Base-by-base conservation (phyloP, 2,888 invertebrate species). In the Horisme vitalbata region DNA sequence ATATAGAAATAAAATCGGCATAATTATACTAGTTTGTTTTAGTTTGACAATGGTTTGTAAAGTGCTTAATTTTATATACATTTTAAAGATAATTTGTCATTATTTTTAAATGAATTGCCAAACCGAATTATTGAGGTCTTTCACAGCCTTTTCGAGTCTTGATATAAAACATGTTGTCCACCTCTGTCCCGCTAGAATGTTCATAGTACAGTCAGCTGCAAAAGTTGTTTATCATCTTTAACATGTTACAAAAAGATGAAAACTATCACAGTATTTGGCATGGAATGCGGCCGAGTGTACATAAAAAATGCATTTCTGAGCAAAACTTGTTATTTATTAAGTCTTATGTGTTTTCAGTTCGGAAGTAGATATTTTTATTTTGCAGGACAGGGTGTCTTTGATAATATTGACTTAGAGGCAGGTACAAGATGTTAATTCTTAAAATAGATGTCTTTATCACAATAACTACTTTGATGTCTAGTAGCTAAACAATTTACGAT, bases 141-240 rank as follows among this genome's bases (percentile, higher is more conserved):
- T 87, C 88, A 88, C 88, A 88, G 88, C 88, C 88, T 82, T 83
- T 65, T 71, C 62, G 79, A 82, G 84, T 87, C 84, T 86, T 82
- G 81, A 75, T 83, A 75, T 81, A 66, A 68, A 59, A 71, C 67
- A 67, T 69, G 61, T 47, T 65, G 62, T 57, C 51, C 20, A 58
- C 66, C 77, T 72, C 83, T 80, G 81, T 65, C 79, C 75, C 63
- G 64, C 60, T 24, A 21, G 27, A 15, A 32, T 32, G 33, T 38
- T 31, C 11, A 27, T 9, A 30, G 41, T 46, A 51, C 49, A 47
- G 28, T 47, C 49, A 52, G 45, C 45, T 36, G 41, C 34, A 39
- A 31, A 34, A 23, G 27, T 47, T 47, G 44, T 49, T 48, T 39
- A n/a, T 39, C 49, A 44, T 32, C 49, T 49, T 28, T 9, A 26